These are phyloP conservation scores for Tricholauxania praeusta DNA, from an alignment of 2,888 invertebrate species.

Conservation along the genomic window DNA sequence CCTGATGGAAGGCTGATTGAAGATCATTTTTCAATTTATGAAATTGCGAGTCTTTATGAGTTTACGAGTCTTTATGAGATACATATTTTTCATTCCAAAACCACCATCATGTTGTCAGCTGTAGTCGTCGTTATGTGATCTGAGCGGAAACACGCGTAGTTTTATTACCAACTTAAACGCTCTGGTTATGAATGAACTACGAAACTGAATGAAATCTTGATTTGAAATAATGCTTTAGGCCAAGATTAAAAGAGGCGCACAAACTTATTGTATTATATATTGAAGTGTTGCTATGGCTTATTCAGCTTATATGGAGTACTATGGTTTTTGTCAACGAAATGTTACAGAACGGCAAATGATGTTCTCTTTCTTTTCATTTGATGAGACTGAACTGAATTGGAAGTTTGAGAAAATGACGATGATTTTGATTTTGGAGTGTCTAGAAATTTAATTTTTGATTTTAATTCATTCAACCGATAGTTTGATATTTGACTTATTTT, in stretches of 20 bases:
- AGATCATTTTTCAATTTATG: no score
- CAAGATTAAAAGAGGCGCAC: neutral
- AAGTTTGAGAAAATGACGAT: no score
- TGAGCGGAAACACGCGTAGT: conserved; percentile 18
- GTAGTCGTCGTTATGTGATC: conserved; percentile 7
- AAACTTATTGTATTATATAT: neutral
- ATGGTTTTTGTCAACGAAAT: neutral
- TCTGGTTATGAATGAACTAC: conserved; percentile 21
- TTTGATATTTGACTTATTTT: no score
- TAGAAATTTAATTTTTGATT: no score
- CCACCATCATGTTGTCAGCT: neutral
- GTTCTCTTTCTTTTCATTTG: neutral
- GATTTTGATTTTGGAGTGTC: no score
- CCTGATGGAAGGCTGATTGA: neutral
- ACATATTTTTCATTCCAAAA: no score
- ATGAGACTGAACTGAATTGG: no score
- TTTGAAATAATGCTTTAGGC: neutral
- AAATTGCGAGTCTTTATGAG: no score
- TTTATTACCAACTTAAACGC: neutral
- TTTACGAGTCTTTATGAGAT: no score
- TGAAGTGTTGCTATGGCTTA: neutral
- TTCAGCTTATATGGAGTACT: neutral
- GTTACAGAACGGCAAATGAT: neutral
- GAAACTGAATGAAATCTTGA: conserved; percentile 20
- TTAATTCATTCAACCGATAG: no score